Percentiles rank a stretch among this genome's conserved stretches.
phyloP scores from a whole-genome alignment of 1,140 invertebrate species.

The Cyclina sinensis region DNA sequence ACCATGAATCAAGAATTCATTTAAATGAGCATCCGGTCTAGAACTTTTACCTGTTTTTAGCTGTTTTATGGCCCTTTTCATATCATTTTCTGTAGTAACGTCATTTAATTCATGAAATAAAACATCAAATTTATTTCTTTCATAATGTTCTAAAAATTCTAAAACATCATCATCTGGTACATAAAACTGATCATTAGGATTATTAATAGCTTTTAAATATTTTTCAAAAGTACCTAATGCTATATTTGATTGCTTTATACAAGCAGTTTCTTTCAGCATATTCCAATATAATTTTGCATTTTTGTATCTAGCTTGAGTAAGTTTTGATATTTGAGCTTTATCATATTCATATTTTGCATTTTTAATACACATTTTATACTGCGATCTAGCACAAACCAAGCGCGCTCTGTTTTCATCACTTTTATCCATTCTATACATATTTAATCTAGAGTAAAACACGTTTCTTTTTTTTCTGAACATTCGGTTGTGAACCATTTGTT shows the following conservation, averaged over 20 bases:
- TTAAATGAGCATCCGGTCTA: background rate
- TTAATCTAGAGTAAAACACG: too few relatives aligned
- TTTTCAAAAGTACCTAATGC: background rate
- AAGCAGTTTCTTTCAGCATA: background rate
- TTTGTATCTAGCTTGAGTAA: constrained; percentile 6
- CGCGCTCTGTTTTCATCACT: background rate
- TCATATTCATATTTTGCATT: constrained; percentile 15
- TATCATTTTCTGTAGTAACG: background rate
- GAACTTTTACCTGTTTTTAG: constrained; percentile 11
- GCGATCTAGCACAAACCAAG: background rate
- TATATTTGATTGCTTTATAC: background rate
- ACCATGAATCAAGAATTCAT: constrained; percentile 45
- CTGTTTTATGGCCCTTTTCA: background rate
- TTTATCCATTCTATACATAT: constrained; percentile 1
- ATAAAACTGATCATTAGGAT: background rate
- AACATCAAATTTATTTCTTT: background rate
- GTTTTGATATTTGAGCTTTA: background rate
- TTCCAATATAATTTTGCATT: constrained; percentile 60
- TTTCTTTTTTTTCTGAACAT: too few relatives aligned
- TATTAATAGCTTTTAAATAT: constrained; percentile 17
- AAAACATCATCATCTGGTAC: constrained; percentile 2
- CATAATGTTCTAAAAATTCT: background rate
- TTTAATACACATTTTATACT: constrained; percentile 33
- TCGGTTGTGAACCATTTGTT: too few relatives aligned
- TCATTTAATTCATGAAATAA: constrained; percentile 24